Percentiles rank a stretch among this genome's conserved stretches.
Conservation (phyloP, 2,888 invertebrate species). For the Tiphia femorata region DNA sequence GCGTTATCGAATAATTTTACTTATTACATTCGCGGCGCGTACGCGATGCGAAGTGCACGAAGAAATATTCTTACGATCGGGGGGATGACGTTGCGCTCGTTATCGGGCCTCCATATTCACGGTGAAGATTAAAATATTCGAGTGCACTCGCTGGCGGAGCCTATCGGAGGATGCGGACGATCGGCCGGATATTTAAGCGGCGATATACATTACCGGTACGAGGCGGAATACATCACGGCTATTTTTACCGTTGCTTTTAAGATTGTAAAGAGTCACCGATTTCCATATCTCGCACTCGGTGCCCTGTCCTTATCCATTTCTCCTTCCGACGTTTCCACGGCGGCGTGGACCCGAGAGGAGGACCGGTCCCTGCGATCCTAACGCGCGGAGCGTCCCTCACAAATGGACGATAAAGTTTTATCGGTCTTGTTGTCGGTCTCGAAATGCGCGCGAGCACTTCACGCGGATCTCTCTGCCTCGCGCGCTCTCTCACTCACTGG, state of each 20-base stretch:
- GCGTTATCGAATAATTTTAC: too few species aligned
- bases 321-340: conserved; percentile 26
- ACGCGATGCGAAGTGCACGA: too few species aligned
- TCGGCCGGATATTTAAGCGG: background rate
- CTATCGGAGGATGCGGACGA: too few species aligned
- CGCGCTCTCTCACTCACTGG: too few species aligned
- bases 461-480: background rate
- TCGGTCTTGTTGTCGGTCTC: conserved; percentile 43
- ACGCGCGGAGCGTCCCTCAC: conserved; percentile 30
- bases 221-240: background rate
- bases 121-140: too few species aligned
- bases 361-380: conserved; percentile 16
- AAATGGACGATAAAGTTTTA: conserved; percentile 52
- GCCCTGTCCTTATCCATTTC: conserved; percentile 13
- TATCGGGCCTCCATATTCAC: too few species aligned
- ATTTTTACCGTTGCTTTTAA: too few species aligned
- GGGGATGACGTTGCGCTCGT: too few species aligned
- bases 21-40: too few species aligned
- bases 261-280: too few species aligned
- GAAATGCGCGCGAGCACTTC: conserved; percentile 28
- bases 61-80: too few species aligned
- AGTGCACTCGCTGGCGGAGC: too few species aligned
- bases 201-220: background rate
- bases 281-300: conserved; percentile 1
- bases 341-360: background rate